A percentile compares a stretch with the other conserved stretches of the same genome.
phyloP scores from a whole-genome alignment of 1,140 invertebrate genomes.

The Drosophila kikkawai region DNA sequence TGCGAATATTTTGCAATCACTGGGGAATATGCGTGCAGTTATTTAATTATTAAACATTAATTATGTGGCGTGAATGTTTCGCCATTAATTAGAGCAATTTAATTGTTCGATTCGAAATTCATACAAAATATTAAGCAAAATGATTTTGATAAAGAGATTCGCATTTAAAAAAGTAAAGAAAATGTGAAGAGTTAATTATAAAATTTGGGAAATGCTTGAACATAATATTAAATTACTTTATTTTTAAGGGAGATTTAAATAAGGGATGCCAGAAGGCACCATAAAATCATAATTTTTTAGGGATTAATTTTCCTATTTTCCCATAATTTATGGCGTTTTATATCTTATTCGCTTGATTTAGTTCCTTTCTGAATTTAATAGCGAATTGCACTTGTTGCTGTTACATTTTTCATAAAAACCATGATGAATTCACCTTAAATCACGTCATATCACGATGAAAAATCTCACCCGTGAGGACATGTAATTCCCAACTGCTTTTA shows the following conservation, averaged over 20 bases:
- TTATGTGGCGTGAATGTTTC: conserved; percentile 5
- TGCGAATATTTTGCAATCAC: conserved; percentile 14
- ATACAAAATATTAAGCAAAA: not conserved
- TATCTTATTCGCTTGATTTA: too few species aligned
- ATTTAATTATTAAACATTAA: conserved; percentile 15
- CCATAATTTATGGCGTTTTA: too few species aligned
- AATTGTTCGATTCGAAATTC: not conserved
- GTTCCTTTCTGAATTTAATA: too few species aligned
- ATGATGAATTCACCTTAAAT: too few species aligned
- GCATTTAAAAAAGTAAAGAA: not conserved
- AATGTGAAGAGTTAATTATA: not conserved
- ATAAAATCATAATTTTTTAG: too few species aligned
- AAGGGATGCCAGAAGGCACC: not conserved
- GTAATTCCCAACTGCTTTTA: too few species aligned
- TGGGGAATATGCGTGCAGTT: conserved; percentile 1
- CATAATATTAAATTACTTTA: not conserved
- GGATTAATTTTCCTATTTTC: too few species aligned
- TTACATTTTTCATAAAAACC: too few species aligned
- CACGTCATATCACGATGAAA: too few species aligned
- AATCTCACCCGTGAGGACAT: too few species aligned
- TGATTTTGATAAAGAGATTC: not conserved
- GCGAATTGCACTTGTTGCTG: too few species aligned
- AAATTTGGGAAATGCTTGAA: not conserved
- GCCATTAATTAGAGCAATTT: not conserved
- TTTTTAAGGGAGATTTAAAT: not conserved